phyloP scores from a whole-genome alignment of 1,140 invertebrate species.

The Aphaenogaster ashmeadi region DNA sequence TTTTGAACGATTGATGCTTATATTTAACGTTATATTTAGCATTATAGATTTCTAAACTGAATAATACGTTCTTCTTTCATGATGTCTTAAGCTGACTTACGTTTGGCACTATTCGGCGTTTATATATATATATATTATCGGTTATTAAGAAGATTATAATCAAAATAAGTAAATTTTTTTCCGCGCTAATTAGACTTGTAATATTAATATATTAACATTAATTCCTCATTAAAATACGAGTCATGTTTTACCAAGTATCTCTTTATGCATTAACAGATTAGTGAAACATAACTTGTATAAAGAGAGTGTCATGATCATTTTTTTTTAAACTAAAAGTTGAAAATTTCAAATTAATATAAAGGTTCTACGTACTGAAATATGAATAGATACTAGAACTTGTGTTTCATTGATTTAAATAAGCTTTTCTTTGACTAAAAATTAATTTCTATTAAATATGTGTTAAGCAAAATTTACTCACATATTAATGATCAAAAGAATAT shows the following conservation, averaged over 20 bases:
- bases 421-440: neutral
- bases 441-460: neutral
- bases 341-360: neutral
- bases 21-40: constrained; percentile 2
- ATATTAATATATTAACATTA: neutral
- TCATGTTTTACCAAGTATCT: neutral
- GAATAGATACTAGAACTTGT: neutral
- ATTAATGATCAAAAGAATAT: constrained; percentile 5
- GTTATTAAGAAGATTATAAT: neutral
- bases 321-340: neutral
- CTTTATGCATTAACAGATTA: neutral
- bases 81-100: neutral
- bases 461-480: neutral
- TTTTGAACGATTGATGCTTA: neutral
- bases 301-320: too few species aligned
- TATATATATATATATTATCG: neutral
- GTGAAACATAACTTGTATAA: neutral
- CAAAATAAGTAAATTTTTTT: neutral
- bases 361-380: neutral
- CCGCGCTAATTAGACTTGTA: neutral
- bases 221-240: neutral
- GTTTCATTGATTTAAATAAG: neutral
- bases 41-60: constrained; percentile 24
- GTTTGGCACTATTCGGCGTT: neutral
- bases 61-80: neutral